Conservation (phyloP, 1,140 invertebrate genomes). For the Drusus annulatus region DNA sequence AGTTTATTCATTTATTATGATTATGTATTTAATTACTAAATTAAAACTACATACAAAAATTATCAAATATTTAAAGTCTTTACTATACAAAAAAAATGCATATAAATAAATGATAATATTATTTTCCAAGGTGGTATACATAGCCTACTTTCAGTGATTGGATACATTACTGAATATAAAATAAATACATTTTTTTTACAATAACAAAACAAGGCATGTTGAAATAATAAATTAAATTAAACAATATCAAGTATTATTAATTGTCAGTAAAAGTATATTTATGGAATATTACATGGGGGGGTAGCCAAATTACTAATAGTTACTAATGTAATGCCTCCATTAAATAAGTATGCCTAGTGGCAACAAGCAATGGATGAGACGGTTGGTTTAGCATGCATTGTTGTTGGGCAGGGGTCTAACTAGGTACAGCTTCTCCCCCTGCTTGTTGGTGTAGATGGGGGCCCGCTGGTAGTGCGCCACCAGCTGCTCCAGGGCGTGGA, state of each 20-base stretch:
- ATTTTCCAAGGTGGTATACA: too few relatives aligned
- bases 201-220: too few relatives aligned
- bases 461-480: conserved; percentile 99
- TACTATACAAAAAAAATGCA: conserved; percentile 38
- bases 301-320: conserved; percentile 6
- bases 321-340: conserved; percentile 17
- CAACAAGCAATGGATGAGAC: neutral
- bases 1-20: conserved; percentile 32
- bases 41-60: conserved; percentile 46
- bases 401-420: conserved; percentile 84
- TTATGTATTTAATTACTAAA: conserved; percentile 29
- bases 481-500: conserved; percentile 95
- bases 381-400: conserved; percentile 43
- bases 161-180: too few relatives aligned
- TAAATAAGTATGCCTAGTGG: conserved; percentile 36
- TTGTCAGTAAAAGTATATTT: neutral
- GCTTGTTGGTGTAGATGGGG: conserved; percentile 98
- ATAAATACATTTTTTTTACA: too few relatives aligned
- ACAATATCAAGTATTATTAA: too few relatives aligned
- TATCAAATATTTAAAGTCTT: conserved; percentile 42
- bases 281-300: conserved; percentile 30
- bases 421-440: conserved; percentile 93
- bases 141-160: too few relatives aligned
- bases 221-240: too few relatives aligned
- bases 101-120: conserved; percentile 26